phyloP scores from a whole-genome alignment of 2,888 invertebrate species.

The Masnerella sp. region DNA sequence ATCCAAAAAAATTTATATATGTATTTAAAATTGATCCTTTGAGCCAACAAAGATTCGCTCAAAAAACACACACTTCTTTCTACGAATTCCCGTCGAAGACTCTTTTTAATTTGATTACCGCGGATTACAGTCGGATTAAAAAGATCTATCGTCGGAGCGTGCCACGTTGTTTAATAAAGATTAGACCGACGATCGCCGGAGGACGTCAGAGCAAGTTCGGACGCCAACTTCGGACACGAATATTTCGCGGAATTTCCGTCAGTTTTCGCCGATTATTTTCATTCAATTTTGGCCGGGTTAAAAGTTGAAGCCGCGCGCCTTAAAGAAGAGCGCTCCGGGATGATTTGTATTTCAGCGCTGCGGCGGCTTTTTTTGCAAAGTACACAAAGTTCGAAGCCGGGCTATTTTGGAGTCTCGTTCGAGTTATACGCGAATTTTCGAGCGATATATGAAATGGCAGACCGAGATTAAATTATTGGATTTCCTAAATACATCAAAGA shows the following conservation, averaged over 20 bases:
- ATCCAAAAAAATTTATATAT: too few species aligned
- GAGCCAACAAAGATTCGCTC: too few species aligned
- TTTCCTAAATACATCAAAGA: constrained; percentile 11
- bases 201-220: background rate
- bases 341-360: constrained; percentile 17
- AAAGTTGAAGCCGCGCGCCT: constrained; percentile 11
- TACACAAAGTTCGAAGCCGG: background rate
- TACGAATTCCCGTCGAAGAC: background rate
- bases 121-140: constrained; percentile 22
- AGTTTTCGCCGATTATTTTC: constrained; percentile 16
- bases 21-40: too few species aligned
- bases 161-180: background rate
- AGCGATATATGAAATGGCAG: constrained; percentile 4
- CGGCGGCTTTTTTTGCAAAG: constrained; percentile 17
- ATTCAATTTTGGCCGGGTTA: constrained; percentile 12
- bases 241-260: too few species aligned
- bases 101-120: constrained; percentile 29
- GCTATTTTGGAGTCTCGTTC: constrained; percentile 1
- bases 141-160: background rate
- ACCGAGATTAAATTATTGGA: constrained; percentile 14
- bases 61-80: too few species aligned
- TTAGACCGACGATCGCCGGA: background rate
- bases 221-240: too few species aligned
- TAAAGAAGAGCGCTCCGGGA: constrained; percentile 3
- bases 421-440: constrained; percentile 11